Evolutionary conservation across 2,113 vertebrate genomes (phyloP).

Genomic region (Pluvianellus socialis): DNA sequence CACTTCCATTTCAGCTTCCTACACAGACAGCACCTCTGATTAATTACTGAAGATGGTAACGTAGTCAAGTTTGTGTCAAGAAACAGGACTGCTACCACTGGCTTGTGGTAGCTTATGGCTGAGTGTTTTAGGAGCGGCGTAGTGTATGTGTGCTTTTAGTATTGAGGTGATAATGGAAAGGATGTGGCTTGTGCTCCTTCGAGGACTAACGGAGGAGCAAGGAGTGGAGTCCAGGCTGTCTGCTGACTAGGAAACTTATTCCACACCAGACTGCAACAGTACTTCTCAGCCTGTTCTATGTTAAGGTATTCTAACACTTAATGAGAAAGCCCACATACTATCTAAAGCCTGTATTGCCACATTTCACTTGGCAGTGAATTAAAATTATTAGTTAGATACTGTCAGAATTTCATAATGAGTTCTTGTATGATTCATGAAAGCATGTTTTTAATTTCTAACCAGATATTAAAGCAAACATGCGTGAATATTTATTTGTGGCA

Average conservation of each 20-base stretch:
- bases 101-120: not conserved
- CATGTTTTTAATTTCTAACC: not conserved
- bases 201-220: not conserved
- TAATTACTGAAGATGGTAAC: not conserved
- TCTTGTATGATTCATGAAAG: not conserved
- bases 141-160: not conserved
- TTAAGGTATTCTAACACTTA: not conserved
- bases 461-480: not conserved
- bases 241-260: not conserved
- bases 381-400: not conserved
- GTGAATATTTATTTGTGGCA: not conserved
- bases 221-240: not conserved
- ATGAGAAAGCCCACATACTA: not conserved
- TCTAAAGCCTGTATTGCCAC: not conserved
- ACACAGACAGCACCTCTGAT: not conserved
- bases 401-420: not conserved
- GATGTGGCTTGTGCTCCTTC: not conserved
- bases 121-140: not conserved
- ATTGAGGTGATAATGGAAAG: not conserved
- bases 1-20: not conserved
- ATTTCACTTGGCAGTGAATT: not conserved
- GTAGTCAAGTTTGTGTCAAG: not conserved
- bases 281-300: not conserved
- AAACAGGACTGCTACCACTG: not conserved
- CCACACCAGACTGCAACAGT: not conserved